A percentile compares a stretch with the other conserved stretches of the same genome.
These are phyloP conservation scores for Helogale parvula DNA, from an alignment of 2,113 vertebrate genomes.

Conservation along the genomic window DNA sequence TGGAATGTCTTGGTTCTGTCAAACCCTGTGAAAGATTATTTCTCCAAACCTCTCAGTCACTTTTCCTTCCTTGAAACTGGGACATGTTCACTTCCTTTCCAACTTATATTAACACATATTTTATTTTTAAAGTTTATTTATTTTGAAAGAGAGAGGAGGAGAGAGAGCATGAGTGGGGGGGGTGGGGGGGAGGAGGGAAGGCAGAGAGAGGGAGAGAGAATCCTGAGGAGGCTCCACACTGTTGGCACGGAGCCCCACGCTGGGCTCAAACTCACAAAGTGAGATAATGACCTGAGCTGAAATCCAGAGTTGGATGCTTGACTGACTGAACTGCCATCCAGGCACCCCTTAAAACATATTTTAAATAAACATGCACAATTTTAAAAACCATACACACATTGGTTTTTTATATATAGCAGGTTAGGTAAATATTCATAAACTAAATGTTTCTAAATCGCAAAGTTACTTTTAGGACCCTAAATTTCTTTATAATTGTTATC, in stretches of 20 bases:
- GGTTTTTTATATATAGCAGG: not conserved
- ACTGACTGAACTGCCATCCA: too few species aligned
- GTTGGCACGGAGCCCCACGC: too few species aligned
- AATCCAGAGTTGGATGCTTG: too few species aligned
- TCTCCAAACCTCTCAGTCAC: not conserved
- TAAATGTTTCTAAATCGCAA: not conserved
- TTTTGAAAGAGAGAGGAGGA: too few species aligned
- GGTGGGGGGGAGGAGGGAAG: too few species aligned
- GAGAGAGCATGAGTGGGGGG: too few species aligned
- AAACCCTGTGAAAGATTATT: not conserved
- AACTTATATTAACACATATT: slow-evolving; percentile 26
- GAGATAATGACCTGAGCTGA: too few species aligned
- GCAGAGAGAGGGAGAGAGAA: too few species aligned
- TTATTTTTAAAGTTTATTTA: too few species aligned
- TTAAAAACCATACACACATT: not conserved
- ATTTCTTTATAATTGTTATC: slow-evolving; percentile 30
- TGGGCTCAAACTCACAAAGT: too few species aligned
- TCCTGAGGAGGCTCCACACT: too few species aligned
- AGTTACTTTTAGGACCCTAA: not conserved
- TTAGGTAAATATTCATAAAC: not conserved
- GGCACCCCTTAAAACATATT: not conserved
- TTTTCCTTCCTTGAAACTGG: not conserved
- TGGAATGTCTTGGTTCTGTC: not conserved
- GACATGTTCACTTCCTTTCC: not conserved
- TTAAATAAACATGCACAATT: not conserved